These are phyloP conservation scores for Galerucella pusilla DNA, from an alignment of 2,888 invertebrate genomes.

Conservation along the genomic window DNA sequence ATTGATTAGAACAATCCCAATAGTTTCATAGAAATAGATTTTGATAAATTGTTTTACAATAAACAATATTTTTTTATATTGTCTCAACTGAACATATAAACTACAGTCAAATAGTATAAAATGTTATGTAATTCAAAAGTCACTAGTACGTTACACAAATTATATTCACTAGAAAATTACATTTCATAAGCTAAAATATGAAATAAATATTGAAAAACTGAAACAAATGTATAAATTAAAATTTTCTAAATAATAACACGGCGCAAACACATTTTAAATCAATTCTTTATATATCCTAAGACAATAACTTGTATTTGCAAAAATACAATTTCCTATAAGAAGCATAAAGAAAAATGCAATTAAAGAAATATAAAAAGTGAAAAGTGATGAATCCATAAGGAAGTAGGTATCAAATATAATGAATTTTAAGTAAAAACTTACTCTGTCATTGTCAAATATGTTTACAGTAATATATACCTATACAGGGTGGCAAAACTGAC, in stretches of 20 bases:
- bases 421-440: too few species aligned
- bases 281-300: slow-evolving; percentile 9
- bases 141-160: slow-evolving; percentile 37
- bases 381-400: too few species aligned
- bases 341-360: not conserved
- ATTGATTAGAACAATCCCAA: slow-evolving; percentile 19
- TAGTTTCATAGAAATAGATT: slow-evolving; percentile 23
- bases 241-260: slow-evolving; percentile 12
- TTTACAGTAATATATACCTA: too few species aligned
- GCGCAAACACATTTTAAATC: slow-evolving; percentile 16
- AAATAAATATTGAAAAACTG: slow-evolving; percentile 26
- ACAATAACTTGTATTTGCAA: not conserved
- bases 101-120: slow-evolving; percentile 38
- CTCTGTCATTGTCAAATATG: too few species aligned
- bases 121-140: slow-evolving; percentile 45
- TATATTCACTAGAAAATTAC: slow-evolving; percentile 28
- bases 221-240: slow-evolving; percentile 23
- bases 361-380: too few species aligned
- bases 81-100: slow-evolving; percentile 18
- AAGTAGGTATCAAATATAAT: too few species aligned
- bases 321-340: not conserved
- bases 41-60: slow-evolving; percentile 20
- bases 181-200: slow-evolving; percentile 26
- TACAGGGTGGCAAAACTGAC: too few species aligned
- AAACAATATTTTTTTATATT: slow-evolving; percentile 22